Evolutionary conservation across 2,797 vertebrate genomes (phyloP), one percentile per base, ranked within the genome.

Genomic region (Sebastes variabilis): DNA sequence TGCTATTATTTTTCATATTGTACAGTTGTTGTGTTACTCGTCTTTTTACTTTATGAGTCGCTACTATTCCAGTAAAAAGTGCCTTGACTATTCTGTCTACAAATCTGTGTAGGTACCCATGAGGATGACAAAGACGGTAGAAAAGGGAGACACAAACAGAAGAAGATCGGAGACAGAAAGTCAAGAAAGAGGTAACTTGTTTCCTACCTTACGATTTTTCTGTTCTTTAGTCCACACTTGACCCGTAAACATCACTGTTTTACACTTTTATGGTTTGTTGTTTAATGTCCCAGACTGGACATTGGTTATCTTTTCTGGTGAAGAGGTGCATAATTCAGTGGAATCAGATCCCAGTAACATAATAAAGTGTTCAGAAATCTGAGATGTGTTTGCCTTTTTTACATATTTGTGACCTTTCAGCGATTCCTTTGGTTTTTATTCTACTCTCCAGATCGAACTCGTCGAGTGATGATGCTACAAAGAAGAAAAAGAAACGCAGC

Each of bases 401-500:
- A 27, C 4, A 27, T 2, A 4, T 55, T 42, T 34, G 1, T 29
- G 25, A 46, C n/a, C 2, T 12, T 66, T 22, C 4, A 54, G 1
- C 24, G 2, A 20, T 14, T n/a, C 22, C 2, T 14, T 67, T 18
- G 3, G 0, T 67, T 12, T 2, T 56, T 66, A 16, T 32, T 70
- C 46, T 22, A 27, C 20, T 54, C 2, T 18, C 3, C 42, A 95
- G 94, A 85, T 93, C 89, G 1, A 72, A 66, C 60, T 93, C 92
- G 4, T 91, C 91, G 1, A 93, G 91, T 61, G 87, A 93, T 0
- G 89, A 87, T 2, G 38, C 77, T 0, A 62, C 22, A 3, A 93
- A 90, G 81, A 95, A 92, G 79, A 94, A 81, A 52, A 95, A 93
- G 88, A 93, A 93, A 75, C 79, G 4, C 22, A 90, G 83, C 80